These are phyloP conservation scores for Dermatemys mawii DNA, from an alignment of 2,113 vertebrate species.

Conservation along the genomic window DNA sequence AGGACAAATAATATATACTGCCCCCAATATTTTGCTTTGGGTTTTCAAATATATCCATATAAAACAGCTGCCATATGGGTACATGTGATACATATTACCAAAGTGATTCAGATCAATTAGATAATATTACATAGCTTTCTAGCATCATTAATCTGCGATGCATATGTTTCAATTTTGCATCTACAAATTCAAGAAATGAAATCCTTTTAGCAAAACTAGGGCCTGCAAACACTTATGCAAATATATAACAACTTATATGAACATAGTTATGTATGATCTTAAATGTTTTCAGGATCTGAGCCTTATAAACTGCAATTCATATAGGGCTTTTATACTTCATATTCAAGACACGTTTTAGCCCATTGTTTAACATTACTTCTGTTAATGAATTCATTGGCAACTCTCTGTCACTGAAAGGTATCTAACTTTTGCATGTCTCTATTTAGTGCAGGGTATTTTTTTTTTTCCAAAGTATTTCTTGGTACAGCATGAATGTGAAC, in stretches of 20 bases:
- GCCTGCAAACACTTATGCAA: not conserved
- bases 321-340: not conserved
- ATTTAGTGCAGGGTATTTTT: not conserved
- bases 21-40: not conserved
- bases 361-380: not conserved
- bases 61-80: not conserved
- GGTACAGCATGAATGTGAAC: not conserved
- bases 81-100: not conserved
- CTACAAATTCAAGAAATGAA: not conserved
- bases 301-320: not conserved
- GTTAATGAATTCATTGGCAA: slow-evolving; percentile 60
- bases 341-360: not conserved
- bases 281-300: not conserved
- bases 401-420: slow-evolving; percentile 47
- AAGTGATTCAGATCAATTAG: not conserved
- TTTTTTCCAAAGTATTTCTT: slow-evolving; percentile 38
- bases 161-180: rapidly evolving
- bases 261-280: not conserved
- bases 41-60: not conserved
- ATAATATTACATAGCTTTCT: not conserved
- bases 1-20: not conserved
- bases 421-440: not conserved
- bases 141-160: not conserved
- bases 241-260: not conserved
- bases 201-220: not conserved